Conservation (phyloP, 2,888 invertebrate species). For the Chymomyza procnemis region DNA sequence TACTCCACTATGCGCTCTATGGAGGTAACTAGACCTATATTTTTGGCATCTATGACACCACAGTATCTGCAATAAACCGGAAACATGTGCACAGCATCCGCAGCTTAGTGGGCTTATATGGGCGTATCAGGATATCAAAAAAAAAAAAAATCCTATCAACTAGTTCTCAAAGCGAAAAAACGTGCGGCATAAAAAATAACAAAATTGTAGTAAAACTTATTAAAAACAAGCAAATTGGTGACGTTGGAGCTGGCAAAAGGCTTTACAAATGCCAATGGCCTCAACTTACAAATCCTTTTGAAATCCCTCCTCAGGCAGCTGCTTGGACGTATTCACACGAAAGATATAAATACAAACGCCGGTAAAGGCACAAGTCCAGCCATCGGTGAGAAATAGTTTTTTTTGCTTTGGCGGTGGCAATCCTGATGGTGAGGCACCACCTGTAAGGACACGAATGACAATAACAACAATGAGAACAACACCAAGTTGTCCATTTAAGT, state of each 20-base stretch:
- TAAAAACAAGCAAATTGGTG: slow-evolving; percentile 34
- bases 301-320: slow-evolving; percentile 94
- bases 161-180: slow-evolving; percentile 14
- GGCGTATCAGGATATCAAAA: slow-evolving; percentile 8
- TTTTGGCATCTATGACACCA: slow-evolving; percentile 88
- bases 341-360: slow-evolving; percentile 92
- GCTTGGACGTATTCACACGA: slow-evolving; percentile 89
- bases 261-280: slow-evolving; percentile 8
- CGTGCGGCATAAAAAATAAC: slow-evolving; percentile 1
- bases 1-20: slow-evolving; percentile 92
- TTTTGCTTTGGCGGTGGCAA: slow-evolving; percentile 80
- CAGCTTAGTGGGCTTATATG: not conserved
- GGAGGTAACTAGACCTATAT: slow-evolving; percentile 90
- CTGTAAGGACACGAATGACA: slow-evolving; percentile 20
- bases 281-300: slow-evolving; percentile 86
- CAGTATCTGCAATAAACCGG: slow-evolving; percentile 82
- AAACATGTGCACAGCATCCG: not conserved
- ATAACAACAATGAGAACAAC: not conserved
- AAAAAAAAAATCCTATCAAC: slow-evolving; percentile 30
- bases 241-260: not conserved
- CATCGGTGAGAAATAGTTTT: slow-evolving; percentile 90
- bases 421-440: slow-evolving; percentile 77
- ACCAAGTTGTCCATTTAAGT: not conserved
- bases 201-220: slow-evolving; percentile 23
- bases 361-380: slow-evolving; percentile 88